Evolutionary conservation across 2,888 invertebrate species (phyloP).

Genomic region (Drosophila falleni): DNA sequence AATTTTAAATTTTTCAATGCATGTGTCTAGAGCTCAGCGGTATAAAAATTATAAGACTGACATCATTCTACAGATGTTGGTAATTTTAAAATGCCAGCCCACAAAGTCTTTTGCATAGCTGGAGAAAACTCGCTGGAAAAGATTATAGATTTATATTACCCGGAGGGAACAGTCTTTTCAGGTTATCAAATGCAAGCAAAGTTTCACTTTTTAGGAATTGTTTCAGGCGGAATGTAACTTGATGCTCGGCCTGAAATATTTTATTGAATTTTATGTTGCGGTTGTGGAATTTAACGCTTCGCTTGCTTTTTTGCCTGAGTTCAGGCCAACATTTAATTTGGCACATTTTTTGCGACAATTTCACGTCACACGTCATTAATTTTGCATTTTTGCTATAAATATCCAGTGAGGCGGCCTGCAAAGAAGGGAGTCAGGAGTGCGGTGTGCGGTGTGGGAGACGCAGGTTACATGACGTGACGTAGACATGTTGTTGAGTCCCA

Average conservation of each 20-base stretch:
- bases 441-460: slow-evolving; percentile 10
- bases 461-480: slow-evolving; percentile 43
- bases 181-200: background rate
- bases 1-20: background rate
- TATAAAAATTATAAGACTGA: background rate
- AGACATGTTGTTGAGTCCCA: slow-evolving; percentile 35
- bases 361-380: slow-evolving; percentile 78
- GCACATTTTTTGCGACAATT: slow-evolving; percentile 63
- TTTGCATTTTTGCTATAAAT: slow-evolving; percentile 77
- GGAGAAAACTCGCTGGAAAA: background rate
- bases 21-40: background rate
- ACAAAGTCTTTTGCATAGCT: slow-evolving; percentile 1
- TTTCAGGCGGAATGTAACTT: slow-evolving; percentile 6
- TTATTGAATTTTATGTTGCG: slow-evolving; percentile 59
- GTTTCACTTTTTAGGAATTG: slow-evolving; percentile 1
- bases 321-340: slow-evolving; percentile 61
- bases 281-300: slow-evolving; percentile 52
- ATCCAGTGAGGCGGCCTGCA: slow-evolving; percentile 49
- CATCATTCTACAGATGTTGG: background rate
- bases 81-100: background rate
- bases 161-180: background rate
- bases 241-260: slow-evolving; percentile 36
- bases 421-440: background rate
- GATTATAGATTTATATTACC: slow-evolving; percentile 2
- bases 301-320: slow-evolving; percentile 27